Evolutionary conservation across 2,888 invertebrate species (phyloP).

Genomic region (Habrosyne pyritoides): DNA sequence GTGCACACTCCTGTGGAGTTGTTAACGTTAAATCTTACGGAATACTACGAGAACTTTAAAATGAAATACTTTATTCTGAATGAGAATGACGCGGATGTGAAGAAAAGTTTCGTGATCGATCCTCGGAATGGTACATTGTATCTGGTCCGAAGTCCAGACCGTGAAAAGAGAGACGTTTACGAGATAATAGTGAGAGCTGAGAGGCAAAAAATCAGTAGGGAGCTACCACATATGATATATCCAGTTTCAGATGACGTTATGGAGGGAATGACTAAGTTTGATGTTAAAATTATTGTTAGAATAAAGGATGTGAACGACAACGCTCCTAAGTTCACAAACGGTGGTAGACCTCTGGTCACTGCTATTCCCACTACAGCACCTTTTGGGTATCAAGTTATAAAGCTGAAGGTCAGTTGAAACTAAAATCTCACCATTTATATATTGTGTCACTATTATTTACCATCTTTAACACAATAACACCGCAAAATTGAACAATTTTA

Average conservation of each 20-base stretch:
- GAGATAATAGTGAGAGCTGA: slow-evolving; percentile 81
- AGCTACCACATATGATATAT: slow-evolving; percentile 89
- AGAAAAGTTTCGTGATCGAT: slow-evolving; percentile 88
- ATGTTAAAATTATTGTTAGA: slow-evolving; percentile 90
- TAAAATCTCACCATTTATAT: neutral
- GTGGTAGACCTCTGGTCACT: slow-evolving; percentile 91
- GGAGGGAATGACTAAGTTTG: slow-evolving; percentile 88
- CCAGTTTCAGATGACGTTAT: slow-evolving; percentile 89
- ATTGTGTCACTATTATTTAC: neutral
- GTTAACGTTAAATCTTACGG: slow-evolving; percentile 89
- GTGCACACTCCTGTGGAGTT: slow-evolving; percentile 89
- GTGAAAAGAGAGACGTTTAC: slow-evolving; percentile 88
- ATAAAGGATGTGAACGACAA: slow-evolving; percentile 94
- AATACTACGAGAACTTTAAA: slow-evolving; percentile 85
- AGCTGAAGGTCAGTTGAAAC: slow-evolving; percentile 83
- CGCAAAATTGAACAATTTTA: neutral
- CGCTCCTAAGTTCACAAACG: slow-evolving; percentile 88
- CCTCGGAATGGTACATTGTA: slow-evolving; percentile 89
- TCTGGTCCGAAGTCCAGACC: slow-evolving; percentile 88
- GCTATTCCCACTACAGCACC: slow-evolving; percentile 92
- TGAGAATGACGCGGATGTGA: slow-evolving; percentile 83
- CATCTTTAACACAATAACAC: neutral
- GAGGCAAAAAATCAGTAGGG: slow-evolving; percentile 85
- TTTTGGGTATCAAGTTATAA: slow-evolving; percentile 92
- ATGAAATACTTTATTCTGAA: slow-evolving; percentile 86